Evolutionary conservation across 2,113 vertebrate genomes (phyloP).

Genomic region (Dolichotis patagonum): DNA sequence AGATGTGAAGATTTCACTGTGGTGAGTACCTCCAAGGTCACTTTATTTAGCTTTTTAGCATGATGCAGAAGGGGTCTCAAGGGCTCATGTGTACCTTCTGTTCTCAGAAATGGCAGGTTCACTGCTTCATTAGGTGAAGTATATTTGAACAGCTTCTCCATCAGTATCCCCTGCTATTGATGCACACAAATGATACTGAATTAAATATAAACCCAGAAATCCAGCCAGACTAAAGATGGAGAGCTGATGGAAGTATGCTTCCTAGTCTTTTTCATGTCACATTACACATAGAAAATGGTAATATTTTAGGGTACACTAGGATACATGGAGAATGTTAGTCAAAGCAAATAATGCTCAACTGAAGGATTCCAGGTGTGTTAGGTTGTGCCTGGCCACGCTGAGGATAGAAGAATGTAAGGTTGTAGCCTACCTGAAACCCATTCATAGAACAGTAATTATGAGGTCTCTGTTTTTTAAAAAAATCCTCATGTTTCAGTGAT

Average conservation of each 20-base stretch:
- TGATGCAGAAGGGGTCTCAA: not conserved
- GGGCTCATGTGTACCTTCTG: not conserved
- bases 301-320: not conserved
- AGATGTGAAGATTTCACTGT: not conserved
- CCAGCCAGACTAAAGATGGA: not conserved
- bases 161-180: not conserved
- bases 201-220: slow-evolving; percentile 54
- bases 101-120: not conserved
- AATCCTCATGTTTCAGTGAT: not conserved
- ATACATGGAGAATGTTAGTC: not conserved
- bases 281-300: not conserved
- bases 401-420: not conserved
- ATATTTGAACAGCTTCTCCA: not conserved
- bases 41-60: not conserved
- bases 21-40: not conserved
- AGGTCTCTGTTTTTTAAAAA: not conserved
- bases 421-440: not conserved
- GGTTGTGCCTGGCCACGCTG: not conserved
- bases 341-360: not conserved
- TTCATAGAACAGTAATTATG: not conserved
- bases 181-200: not conserved
- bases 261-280: not conserved
- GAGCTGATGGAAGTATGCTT: not conserved
- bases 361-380: not conserved
- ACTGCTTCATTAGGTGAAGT: not conserved